These are phyloP conservation scores for Acanthosoma haemorrhoidale DNA, from an alignment of 2,888 invertebrate genomes.

Conservation along the genomic window DNA sequence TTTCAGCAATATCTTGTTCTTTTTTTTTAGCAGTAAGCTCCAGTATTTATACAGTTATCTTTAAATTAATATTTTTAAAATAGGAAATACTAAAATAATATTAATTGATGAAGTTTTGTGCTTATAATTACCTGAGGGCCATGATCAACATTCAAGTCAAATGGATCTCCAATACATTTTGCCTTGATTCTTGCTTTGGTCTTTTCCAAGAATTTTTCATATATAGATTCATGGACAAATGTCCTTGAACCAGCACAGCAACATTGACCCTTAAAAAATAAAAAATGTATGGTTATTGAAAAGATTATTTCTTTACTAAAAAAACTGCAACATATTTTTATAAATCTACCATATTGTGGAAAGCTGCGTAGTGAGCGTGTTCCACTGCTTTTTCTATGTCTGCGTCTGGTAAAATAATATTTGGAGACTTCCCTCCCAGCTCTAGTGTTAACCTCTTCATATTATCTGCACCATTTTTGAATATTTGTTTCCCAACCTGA, in stretches of 20 bases:
- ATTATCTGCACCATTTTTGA: slow-evolving; percentile 68
- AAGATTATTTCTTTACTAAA: too few relatives aligned
- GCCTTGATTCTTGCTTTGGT: slow-evolving; percentile 63
- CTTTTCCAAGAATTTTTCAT: slow-evolving; percentile 75
- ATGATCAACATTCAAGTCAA: slow-evolving; percentile 59
- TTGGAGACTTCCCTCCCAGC: slow-evolving; percentile 83
- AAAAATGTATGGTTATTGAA: neutral
- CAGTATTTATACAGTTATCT: too few relatives aligned
- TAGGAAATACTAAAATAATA: too few relatives aligned
- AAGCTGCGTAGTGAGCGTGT: slow-evolving; percentile 39
- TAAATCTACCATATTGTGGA: slow-evolving; percentile 39
- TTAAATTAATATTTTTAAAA: too few relatives aligned
- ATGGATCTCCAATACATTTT: slow-evolving; percentile 77
- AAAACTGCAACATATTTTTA: neutral
- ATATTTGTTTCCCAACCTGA: slow-evolving; percentile 79
- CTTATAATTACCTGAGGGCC: slow-evolving; percentile 80
- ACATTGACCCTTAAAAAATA: slow-evolving; percentile 65
- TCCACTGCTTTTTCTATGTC: slow-evolving; percentile 54
- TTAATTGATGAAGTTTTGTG: too few relatives aligned
- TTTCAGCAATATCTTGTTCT: too few relatives aligned
- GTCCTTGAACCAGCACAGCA: slow-evolving; percentile 85
- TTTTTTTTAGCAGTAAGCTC: too few relatives aligned
- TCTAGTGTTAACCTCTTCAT: slow-evolving; percentile 78
- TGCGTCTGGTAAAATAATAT: slow-evolving; percentile 80
- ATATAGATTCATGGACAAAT: slow-evolving; percentile 80